These are phyloP conservation scores for Aphidius gifuensis DNA, from an alignment of 1,140 invertebrate species.

Conservation along the genomic window DNA sequence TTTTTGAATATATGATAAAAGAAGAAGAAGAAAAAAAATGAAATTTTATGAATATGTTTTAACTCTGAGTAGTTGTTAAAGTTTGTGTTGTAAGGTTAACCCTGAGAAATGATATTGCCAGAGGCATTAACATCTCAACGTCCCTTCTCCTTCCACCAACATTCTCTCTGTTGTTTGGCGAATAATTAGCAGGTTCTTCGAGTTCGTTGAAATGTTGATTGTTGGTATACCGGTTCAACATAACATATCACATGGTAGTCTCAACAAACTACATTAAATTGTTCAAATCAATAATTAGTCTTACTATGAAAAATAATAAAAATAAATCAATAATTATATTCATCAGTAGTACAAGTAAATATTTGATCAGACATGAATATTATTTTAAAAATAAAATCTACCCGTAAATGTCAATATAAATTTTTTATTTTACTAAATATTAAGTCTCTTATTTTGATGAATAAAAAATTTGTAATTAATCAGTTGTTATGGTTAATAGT, in stretches of 20 bases:
- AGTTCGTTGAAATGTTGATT: slow-evolving; percentile 9
- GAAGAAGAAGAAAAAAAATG: too few relatives aligned
- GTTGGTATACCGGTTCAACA: not conserved
- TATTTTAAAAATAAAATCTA: too few relatives aligned
- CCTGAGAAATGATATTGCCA: slow-evolving; percentile 12
- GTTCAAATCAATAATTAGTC: not conserved
- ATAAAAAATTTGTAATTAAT: too few relatives aligned
- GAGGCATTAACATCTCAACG: slow-evolving; percentile 17
- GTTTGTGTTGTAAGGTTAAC: slow-evolving; percentile 4
- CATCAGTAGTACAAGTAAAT: too few relatives aligned
- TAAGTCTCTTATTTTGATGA: too few relatives aligned
- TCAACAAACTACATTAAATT: too few relatives aligned
- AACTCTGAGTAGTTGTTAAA: not conserved
- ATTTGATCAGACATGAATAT: too few relatives aligned
- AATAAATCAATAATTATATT: not conserved
- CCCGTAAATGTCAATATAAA: too few relatives aligned
- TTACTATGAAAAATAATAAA: not conserved
- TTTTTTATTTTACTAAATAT: too few relatives aligned
- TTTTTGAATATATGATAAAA: too few relatives aligned
- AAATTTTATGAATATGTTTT: too few relatives aligned
- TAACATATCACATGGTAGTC: not conserved
- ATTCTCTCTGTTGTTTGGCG: slow-evolving; percentile 14
- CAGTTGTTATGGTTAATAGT: too few relatives aligned
- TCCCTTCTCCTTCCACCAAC: not conserved
- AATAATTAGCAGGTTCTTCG: slow-evolving; percentile 18